Base-by-base conservation (phyloP, 2,113 vertebrate species). In the Larimichthys polyactis region DNA sequence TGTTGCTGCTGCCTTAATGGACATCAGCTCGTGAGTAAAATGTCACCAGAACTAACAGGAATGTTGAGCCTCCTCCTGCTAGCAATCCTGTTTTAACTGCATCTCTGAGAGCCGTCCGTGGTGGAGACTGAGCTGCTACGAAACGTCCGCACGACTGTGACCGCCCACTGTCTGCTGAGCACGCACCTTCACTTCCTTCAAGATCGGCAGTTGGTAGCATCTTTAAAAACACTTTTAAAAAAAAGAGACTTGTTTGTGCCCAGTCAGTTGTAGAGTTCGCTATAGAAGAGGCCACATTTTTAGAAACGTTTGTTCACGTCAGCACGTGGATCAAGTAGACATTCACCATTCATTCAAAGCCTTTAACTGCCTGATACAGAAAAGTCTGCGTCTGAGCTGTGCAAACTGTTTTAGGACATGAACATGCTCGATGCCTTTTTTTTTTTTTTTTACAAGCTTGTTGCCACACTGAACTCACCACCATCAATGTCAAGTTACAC, bases 161-260 rank as follows among this genome's bases (percentile, higher is more conserved):
- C 54, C 43, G 14, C 75, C 54, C 46, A 11, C 46, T 66, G 40
- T 65, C 62, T 49, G 51, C 46, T 52, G 49, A 55, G n/a, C 24
- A 72, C 14, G 59, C 43, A 48, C 40, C 70, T 12, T 11, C 44
- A 44, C 44, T 32, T 86, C 27, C 58, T 63, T 63, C 52, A 60
- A 17, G 54, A 19, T 54, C 19, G 87, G 87, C 84, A 90, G 90
- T 90, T 96, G 94, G 93, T 95, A 94, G 94, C 93, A 95, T 96
- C 71, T 69, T 96, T 94, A 96, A 96, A 95, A 93, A 85, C 63
- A 82, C 94, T 95, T 95, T 95, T 88, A 96, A 96, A 96, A 96
- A 89, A 96, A 96, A 96, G 43, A 4, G 10, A 54, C 91, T 91
- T 93, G 93, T 96, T 94, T 93, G 87, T 89, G 83, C 89, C 89